phyloP scores from a whole-genome alignment of 92 coral and sea anemone genomes.

The Parazoanthus darwini region DNA sequence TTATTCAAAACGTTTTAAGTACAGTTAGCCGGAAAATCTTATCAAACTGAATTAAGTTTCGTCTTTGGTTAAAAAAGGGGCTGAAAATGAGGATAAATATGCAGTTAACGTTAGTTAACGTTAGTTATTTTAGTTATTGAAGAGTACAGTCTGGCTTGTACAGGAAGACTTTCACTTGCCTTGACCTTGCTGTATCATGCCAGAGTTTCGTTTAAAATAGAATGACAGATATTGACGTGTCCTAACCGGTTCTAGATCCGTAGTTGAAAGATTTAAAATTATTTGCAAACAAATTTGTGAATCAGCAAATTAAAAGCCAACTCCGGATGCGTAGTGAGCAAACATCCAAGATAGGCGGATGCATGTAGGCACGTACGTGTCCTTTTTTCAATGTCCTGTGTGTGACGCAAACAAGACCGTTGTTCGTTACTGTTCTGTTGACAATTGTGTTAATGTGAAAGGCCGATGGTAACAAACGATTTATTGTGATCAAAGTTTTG shows the following conservation, averaged over 20 bases:
- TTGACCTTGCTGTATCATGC: background rate
- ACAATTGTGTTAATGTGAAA: background rate
- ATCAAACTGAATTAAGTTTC: background rate
- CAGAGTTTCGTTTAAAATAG: background rate
- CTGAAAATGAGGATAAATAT: background rate
- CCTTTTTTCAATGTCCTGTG: background rate
- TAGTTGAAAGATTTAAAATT: constrained; percentile 27
- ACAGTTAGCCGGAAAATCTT: too few species aligned
- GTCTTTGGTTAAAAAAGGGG: background rate
- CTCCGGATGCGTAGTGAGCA: constrained; percentile 14
- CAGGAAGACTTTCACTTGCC: constrained; percentile 10
- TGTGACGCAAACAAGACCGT: constrained; percentile 8
- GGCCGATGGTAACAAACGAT: background rate
- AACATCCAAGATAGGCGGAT: background rate
- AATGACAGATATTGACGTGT: constrained; percentile 24
- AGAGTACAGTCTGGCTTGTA: background rate
- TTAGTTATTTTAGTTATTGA: too few species aligned
- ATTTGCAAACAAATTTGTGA: constrained; percentile 20
- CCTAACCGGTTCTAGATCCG: constrained; percentile 1
- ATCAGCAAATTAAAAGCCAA: constrained; percentile 1
- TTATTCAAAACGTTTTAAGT: too few species aligned
- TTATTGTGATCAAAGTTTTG: background rate
- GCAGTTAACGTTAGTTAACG: too few species aligned
- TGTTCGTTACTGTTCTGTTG: background rate
- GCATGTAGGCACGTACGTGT: background rate